phyloP scores from a whole-genome alignment of 1,140 invertebrate genomes.

The Physella acuta region DNA sequence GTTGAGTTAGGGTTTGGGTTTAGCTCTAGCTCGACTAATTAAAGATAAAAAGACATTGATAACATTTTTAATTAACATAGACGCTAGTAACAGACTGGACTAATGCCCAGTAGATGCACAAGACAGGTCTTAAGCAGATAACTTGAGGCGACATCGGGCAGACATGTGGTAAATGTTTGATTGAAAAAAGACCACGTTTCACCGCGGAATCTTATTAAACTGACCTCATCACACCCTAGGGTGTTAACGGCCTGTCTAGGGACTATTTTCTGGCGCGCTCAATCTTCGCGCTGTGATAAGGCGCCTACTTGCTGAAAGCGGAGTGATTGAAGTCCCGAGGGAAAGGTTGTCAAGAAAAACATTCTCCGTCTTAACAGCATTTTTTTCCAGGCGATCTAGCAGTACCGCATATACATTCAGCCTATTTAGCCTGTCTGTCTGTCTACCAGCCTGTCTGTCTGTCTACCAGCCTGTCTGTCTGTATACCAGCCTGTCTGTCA shows the following conservation, averaged over 20 bases:
- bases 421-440: no score
- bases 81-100: background rate
- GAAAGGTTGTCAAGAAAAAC: no score
- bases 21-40: background rate
- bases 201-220: constrained; percentile 10
- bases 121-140: background rate
- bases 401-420: no score
- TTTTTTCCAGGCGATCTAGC: no score
- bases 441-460: no score
- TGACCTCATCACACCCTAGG: constrained; percentile 3
- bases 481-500: no score
- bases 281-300: background rate
- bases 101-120: background rate
- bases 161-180: background rate
- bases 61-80: background rate
- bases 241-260: constrained; percentile 5
- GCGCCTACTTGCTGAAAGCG: background rate
- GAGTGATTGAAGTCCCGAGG: background rate
- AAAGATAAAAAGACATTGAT: background rate
- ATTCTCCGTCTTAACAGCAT: no score
- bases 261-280: constrained; percentile 7
- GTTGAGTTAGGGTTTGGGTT: no score
- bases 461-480: no score
- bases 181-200: background rate
- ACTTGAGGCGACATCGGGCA: background rate